phyloP scores from a whole-genome alignment of 2,888 invertebrate species.

The Sminthurides aquaticus region DNA sequence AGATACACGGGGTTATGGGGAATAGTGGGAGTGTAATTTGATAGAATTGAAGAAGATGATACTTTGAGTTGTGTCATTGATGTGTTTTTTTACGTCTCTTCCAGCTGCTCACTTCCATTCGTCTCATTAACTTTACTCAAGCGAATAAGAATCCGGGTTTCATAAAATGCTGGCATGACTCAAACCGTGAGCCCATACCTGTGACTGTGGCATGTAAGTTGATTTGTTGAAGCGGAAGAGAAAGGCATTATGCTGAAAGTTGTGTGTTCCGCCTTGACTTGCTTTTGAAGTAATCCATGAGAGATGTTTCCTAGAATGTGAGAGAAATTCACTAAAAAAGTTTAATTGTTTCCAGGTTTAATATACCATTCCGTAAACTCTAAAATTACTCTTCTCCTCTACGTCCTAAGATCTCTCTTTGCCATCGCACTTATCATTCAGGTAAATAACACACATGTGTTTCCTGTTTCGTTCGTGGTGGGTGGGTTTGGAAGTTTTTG shows the following conservation, averaged over 20 bases:
- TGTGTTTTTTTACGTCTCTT: not conserved
- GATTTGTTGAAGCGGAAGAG: not conserved
- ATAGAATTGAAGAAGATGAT: too few species aligned
- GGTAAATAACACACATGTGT: slow-evolving; percentile 6
- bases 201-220: slow-evolving; percentile 17
- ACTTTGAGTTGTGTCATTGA: not conserved
- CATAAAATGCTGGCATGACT: slow-evolving; percentile 15
- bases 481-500: too few species aligned
- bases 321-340: not conserved
- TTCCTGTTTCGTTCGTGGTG: not conserved
- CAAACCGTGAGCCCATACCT: slow-evolving; percentile 14
- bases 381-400: slow-evolving; percentile 14
- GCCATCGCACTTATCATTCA: slow-evolving; percentile 18
- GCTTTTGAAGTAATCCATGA: not conserved
- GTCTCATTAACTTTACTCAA: slow-evolving; percentile 17
- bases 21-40: too few species aligned
- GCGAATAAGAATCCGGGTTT: slow-evolving; percentile 19
- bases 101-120: slow-evolving; percentile 16
- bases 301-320: not conserved
- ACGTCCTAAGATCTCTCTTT: slow-evolving; percentile 16
- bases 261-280: not conserved
- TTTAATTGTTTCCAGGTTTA: slow-evolving; percentile 13
- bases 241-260: not conserved
- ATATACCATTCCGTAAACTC: slow-evolving; percentile 17
- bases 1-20: not conserved